Conservation (phyloP, 2,113 vertebrate genomes). For the Garra rufa region DNA sequence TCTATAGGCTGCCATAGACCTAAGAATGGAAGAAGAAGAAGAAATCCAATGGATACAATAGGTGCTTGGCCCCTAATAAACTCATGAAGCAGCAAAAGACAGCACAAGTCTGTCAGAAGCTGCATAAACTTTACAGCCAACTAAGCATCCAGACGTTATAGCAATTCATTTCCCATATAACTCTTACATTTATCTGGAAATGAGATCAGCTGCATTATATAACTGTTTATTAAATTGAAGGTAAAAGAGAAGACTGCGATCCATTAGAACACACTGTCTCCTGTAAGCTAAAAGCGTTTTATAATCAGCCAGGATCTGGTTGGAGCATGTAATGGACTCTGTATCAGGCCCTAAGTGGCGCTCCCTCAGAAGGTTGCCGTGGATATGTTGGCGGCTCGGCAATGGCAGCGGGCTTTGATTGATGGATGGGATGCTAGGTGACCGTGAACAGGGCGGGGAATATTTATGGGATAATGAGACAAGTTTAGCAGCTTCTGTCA, state of each 20-base stretch:
- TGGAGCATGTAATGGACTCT: conserved; percentile 26
- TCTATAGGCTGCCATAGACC: too few species aligned
- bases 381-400: conserved; percentile 29
- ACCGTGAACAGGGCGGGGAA: conserved; percentile 29
- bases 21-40: too few species aligned
- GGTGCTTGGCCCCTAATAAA: too few species aligned
- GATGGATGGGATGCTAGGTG: conserved; percentile 45
- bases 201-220: neutral
- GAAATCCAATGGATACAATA: too few species aligned
- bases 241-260: conserved; percentile 23
- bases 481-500: conserved; percentile 32
- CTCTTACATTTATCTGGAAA: neutral
- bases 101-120: neutral
- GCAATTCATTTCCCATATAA: conserved; percentile 17
- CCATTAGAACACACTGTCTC: conserved; percentile 17
- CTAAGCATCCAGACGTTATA: neutral
- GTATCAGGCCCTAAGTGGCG: neutral
- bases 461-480: conserved; percentile 51
- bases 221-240: conserved; percentile 5
- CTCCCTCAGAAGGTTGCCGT: conserved; percentile 8
- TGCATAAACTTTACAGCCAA: neutral
- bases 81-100: neutral
- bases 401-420: conserved; percentile 21
- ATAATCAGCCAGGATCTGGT: conserved; percentile 16
- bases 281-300: conserved; percentile 16